Evolutionary conservation across 2,888 invertebrate genomes (phyloP), one percentile per base, ranked within the genome.

Genomic region (Ormia ochracea): DNA sequence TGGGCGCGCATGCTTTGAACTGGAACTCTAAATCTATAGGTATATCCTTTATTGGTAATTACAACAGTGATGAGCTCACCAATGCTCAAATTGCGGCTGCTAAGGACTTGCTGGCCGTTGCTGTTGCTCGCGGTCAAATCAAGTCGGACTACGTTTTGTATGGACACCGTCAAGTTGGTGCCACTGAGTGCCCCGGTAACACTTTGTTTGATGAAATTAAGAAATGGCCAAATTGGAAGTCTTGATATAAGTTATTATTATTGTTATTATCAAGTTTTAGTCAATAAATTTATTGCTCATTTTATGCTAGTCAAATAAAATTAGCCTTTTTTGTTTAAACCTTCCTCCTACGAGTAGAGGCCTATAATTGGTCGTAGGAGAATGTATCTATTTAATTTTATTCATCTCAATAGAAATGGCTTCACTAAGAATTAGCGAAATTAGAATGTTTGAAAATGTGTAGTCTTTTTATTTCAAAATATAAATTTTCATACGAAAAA

Each of bases 151-250:
- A 93, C 86, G 91, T 90, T 58, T 87, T 94, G 33, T 89, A 93
- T 0, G 94, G 93, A 0, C 94, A 94, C 87, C 88, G 91, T 61
- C 92, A 92, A 85, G 91, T 91, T 0, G 86, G 90, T 70, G 86
- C 88, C 1, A 94, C 94, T 0, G 92, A 92, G 82, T 94, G 94
- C 81, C 94, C 94, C 0, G 94, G 94, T 0, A 90, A 90, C 10
- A 90, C 91, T 0, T 89, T 94, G 0, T 91, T 90, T 80, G 83
- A 90, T 2, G 91, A 92, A 79, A 92, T 94, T 14, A 87, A 90
- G 6, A 91, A 88, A 0, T 94, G 94, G 94, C 88, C 91, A 0
- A 90, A 93, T 81, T 91, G 88, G 84, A 79, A 56, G 43, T 76
- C 81, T 31, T 81, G 79, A 78, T 10, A 14, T n/a, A 1, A 4